Conservation (phyloP, 1,140 invertebrate species). For the Chironomus tepperi region DNA sequence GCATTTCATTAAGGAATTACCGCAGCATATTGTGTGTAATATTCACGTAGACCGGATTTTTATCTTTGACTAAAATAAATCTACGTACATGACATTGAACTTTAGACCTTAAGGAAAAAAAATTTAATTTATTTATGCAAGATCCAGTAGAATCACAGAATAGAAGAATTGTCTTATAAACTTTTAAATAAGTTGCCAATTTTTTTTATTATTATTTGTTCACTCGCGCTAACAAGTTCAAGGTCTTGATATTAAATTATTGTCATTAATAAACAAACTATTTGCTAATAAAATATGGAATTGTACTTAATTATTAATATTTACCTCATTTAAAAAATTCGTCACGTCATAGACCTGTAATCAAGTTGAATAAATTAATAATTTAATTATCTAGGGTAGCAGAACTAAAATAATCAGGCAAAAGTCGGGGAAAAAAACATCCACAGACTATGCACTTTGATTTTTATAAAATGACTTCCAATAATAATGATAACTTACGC, state of each 20-base stretch:
- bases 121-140: neutral
- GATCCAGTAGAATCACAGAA: no score
- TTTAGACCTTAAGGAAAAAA: neutral
- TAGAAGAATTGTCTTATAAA: neutral
- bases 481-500: constrained; percentile 29
- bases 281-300: neutral
- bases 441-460: no score
- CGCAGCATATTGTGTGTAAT: no score
- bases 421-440: no score
- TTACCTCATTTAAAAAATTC: constrained; percentile 64
- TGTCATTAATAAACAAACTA: neutral
- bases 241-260: neutral
- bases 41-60: no score
- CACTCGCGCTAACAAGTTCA: neutral
- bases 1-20: no score
- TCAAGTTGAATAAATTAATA: constrained; percentile 5
- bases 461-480: neutral
- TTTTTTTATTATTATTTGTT: neutral
- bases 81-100: neutral
- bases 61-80: no score
- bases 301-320: constrained; percentile 30
- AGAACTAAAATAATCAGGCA: neutral
- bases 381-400: neutral
- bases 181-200: neutral
- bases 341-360: constrained; percentile 60